Base-by-base conservation (phyloP, 1,140 invertebrate species). In the Temnothorax curvispinosus region DNA sequence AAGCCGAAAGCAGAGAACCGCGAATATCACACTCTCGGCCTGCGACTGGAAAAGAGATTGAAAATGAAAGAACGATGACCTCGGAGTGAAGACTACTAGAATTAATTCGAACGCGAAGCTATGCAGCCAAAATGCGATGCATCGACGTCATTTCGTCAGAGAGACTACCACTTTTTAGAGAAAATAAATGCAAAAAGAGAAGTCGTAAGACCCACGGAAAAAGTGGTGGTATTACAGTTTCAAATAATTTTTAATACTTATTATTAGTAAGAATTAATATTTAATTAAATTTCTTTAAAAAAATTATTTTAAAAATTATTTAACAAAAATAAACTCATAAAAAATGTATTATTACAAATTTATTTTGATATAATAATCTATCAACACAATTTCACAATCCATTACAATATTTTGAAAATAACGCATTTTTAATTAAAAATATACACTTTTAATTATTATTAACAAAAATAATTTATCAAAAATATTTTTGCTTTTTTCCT, bases 1-100 rank as follows among this genome's bases (percentile, higher is more conserved):
- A 88, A 90, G 80, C 72, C 80, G 80, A 87, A 90, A 88, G 86
- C 78, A 72, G 72, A 86, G 56, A 87, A 85, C 47, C 75, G 75
- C 84, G 74, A 74, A 74, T 60, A 74, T 47, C 62, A 3, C 38
- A 54, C 13, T 60, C 47, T 60, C 32, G 27, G 18, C 7, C 44
- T 77, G 72, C 13, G 62, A 54, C 52, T 54, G 56, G 38, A 69
- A 76, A 87, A 75, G 56, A 64, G 74, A 87, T 69, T 90, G 76
- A 86, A 89, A 86, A 78, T 74, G 85, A 88, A 69, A 87, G 86
- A 84, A 85, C 81, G 71, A 74, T 74, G 27, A 62, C 50, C 41
- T 15, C 44, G 44, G 32, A 75, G 21, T 58, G n/a, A 62, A 71
- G 50, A 50, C 41, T 75, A 74, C 50, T 50, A 58, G 60, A 88